A percentile compares a stretch with the other conserved stretches of the same genome.
These are phyloP conservation scores for Tetramorium alpestre DNA, from an alignment of 1,140 invertebrate species.

Conservation along the genomic window DNA sequence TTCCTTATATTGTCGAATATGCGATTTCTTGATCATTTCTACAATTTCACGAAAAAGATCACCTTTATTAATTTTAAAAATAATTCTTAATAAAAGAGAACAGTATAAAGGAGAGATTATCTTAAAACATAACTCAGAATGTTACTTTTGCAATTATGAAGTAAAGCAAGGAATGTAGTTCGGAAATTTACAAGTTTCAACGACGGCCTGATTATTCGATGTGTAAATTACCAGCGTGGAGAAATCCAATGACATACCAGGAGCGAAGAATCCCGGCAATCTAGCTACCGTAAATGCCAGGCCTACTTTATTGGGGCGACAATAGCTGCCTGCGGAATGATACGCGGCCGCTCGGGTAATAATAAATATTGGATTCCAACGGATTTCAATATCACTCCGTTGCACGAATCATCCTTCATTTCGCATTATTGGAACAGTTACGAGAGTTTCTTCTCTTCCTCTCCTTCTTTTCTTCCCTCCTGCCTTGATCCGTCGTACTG, in stretches of 20 bases:
- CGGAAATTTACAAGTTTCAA: neutral
- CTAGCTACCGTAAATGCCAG: slow-evolving; percentile 38
- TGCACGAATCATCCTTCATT: slow-evolving; percentile 66
- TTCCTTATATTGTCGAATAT: neutral
- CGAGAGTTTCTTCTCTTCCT: neutral
- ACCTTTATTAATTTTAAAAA: neutral
- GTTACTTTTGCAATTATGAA: neutral
- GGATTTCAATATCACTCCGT: slow-evolving; percentile 70
- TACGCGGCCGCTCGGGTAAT: slow-evolving; percentile 53
- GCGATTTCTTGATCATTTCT: neutral
- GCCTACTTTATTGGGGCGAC: slow-evolving; percentile 55
- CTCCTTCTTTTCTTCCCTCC: neutral
- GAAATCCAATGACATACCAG: slow-evolving; percentile 52
- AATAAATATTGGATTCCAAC: slow-evolving; percentile 70
- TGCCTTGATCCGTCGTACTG: neutral
- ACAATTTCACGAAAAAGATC: neutral
- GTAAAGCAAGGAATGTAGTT: neutral
- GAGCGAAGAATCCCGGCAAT: slow-evolving; percentile 49
- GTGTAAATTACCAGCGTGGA: slow-evolving; percentile 48
- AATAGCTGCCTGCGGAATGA: slow-evolving; percentile 40
- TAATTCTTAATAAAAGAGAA: neutral
- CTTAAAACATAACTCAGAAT: neutral
- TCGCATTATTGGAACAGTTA: slow-evolving; percentile 51
- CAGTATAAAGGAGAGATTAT: neutral
- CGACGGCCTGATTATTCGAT: slow-evolving; percentile 19